Base-by-base conservation (phyloP, 2,888 invertebrate species). In the Nebria brevicollis region DNA sequence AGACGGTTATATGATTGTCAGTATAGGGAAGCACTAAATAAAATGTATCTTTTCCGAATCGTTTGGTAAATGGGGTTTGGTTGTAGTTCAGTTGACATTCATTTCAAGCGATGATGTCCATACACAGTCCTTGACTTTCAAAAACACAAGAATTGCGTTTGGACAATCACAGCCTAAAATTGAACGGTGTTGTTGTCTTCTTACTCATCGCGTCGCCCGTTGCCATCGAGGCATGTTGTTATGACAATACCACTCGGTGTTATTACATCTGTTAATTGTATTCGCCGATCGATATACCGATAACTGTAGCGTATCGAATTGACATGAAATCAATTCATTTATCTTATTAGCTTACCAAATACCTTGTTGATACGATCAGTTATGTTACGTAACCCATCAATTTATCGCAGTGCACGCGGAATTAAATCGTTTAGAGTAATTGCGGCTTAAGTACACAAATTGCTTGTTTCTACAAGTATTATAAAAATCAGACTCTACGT, bases 121-220 rank as follows among this genome's bases (percentile, higher is more conserved):
- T 87, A 90, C 92, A 91, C 92, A 92, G 90, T 90, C 91, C 92
- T 92, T 91, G 92, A 88, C 87, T 87, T 85, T 83, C 84, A 87
- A 87, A 86, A 85, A 84, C 86, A 91, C 92, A 92, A 92, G 92
- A 92, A 92, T 92, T 92, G 92, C 92, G 92, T 92, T 92, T 92
- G 92, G 92, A 92, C 92, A 92, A 92, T 92, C 93, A 93, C 89
- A 89, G 92, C 91, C 89, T 90, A 89, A 88, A 89, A 90, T 88
- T 89, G 82, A 65, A 54, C 75, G 75, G 10, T 6, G 70, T 41
- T 3, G 7, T 54, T 34, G 43, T 81, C 77, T 72, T 75, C 83
- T 77, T 70, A 54, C n/a, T 77, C 25, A 43, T 66, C 34, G 2
- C 34, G 25, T 72, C 11, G 42, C 25, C 13, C 1, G 66, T 20